Evolutionary conservation across 2,797 vertebrate species (phyloP), one percentile per base, ranked within the genome.

Genomic region (Chiropotes sagulatus): DNA sequence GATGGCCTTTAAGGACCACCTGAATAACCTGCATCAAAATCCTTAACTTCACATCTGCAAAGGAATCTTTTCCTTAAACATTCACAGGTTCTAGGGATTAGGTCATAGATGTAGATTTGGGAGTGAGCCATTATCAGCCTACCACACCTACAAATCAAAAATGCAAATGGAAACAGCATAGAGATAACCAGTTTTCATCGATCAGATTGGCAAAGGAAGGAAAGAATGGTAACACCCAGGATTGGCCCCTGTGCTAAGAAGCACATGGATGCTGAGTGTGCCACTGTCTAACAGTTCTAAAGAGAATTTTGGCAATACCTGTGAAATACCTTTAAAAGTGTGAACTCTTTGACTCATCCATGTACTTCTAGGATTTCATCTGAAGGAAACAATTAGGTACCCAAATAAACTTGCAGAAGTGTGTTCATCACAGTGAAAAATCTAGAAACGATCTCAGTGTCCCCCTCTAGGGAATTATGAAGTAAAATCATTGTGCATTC

Each of bases 191-290:
- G 87, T 94, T 97, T 78, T 90, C 73, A 39, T 67, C 93, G 92
- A 92, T 97, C 92, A 85, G 97, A 94, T 92, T 94, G 96, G 97
- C 96, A 94, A 86, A 72, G 9, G 82, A 15, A 75, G 82, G 57
- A 57, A 75, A 58, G 28, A 94, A 28, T 28, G 41, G 46, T 39
- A 46, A 78, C 67, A 64, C 26, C 64, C 24, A 91, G 84, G 41
- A 20, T 10, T 96, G 96, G 85, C 39, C 15, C 44, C 14, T 33
- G 13, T 52, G 19, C 78, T 5, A 7, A 76, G 50, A 92, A 90
- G 70, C 24, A 12, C 73, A 39, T 28, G 46, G 82, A 93, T 76
- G n/a, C 24, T 81, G 78, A 41, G 79, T 15, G 1, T 48, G 44
- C 30, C 17, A 1, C 58, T 67, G 50, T 87, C 76, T 88, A 78